phyloP scores from a whole-genome alignment of 1,140 invertebrate species.

The Hylyphantes graminicola region DNA sequence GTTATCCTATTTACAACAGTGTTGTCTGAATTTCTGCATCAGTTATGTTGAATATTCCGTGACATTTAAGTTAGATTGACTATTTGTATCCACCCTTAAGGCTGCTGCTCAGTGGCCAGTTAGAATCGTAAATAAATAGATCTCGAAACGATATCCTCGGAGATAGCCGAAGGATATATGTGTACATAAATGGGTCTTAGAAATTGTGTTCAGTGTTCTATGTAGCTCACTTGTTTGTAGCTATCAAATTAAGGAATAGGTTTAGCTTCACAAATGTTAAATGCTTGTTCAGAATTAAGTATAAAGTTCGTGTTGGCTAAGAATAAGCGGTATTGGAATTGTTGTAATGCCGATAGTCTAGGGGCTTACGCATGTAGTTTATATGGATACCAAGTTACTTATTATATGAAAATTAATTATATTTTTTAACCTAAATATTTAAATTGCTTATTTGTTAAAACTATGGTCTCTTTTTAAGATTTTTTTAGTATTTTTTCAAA shows the following conservation, averaged over 20 bases:
- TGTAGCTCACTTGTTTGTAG: slow-evolving; percentile 4
- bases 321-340: too few relatives aligned
- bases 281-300: neutral
- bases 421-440: too few relatives aligned
- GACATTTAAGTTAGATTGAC: slow-evolving; percentile 30
- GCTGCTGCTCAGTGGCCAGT: slow-evolving; percentile 17
- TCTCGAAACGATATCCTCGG: slow-evolving; percentile 21
- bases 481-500: too few relatives aligned
- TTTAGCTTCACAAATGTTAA: slow-evolving; percentile 25
- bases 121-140: slow-evolving; percentile 2
- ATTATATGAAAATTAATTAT: too few relatives aligned
- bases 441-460: too few relatives aligned
- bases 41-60: slow-evolving; percentile 16
- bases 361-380: too few relatives aligned
- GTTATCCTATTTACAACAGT: slow-evolving; percentile 5
- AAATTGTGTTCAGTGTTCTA: too few relatives aligned
- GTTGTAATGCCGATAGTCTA: too few relatives aligned
- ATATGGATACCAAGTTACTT: too few relatives aligned
- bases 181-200: neutral
- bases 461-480: too few relatives aligned
- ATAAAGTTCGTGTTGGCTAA: too few relatives aligned
- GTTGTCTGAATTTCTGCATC: neutral
- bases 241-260: slow-evolving; percentile 23
- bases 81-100: slow-evolving; percentile 18
- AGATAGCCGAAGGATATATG: slow-evolving; percentile 2